phyloP scores from a whole-genome alignment of 53 echinoderm and acorn worm species.

The Henricia sp. region DNA sequence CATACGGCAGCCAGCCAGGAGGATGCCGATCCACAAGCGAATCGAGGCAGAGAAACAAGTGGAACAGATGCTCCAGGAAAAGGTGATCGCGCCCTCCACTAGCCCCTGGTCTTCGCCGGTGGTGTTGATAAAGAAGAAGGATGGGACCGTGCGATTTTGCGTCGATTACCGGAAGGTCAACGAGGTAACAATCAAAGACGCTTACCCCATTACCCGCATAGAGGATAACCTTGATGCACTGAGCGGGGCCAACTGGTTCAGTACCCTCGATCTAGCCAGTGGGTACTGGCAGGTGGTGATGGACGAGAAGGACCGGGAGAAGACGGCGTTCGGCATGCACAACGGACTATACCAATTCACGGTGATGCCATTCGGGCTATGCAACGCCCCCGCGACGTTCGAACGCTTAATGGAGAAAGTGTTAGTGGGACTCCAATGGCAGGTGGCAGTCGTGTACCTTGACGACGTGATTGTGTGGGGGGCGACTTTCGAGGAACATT shows the following conservation, averaged over 20 bases:
- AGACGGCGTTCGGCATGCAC: slow-evolving; percentile 25
- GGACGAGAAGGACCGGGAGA: background rate
- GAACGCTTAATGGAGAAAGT: slow-evolving; percentile 34
- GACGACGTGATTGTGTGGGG: slow-evolving; percentile 9
- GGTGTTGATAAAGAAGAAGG: too few relatives aligned
- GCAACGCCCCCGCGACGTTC: background rate
- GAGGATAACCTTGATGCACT: slow-evolving; percentile 13
- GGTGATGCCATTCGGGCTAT: slow-evolving; percentile 30
- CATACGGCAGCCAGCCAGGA: too few relatives aligned
- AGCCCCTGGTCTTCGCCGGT: too few relatives aligned
- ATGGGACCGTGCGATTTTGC: too few relatives aligned
- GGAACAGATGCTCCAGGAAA: too few relatives aligned
- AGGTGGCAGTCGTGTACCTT: slow-evolving; percentile 21
- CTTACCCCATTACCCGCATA: background rate
- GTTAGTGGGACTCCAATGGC: slow-evolving; percentile 43
- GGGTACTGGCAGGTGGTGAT: slow-evolving; percentile 22
- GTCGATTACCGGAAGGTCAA: too few relatives aligned
- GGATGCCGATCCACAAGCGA: too few relatives aligned
- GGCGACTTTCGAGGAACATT: slow-evolving; percentile 3
- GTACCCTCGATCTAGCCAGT: background rate
- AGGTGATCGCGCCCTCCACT: too few relatives aligned
- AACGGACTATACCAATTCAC: slow-evolving; percentile 10
- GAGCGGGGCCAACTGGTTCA: slow-evolving; percentile 1
- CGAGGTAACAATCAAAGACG: slow-evolving; percentile 3
- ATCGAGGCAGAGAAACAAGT: too few relatives aligned